Evolutionary conservation across 2,888 invertebrate species (phyloP), one percentile per base, ranked within the genome.

Genomic region (Drosophila subsilvestris): DNA sequence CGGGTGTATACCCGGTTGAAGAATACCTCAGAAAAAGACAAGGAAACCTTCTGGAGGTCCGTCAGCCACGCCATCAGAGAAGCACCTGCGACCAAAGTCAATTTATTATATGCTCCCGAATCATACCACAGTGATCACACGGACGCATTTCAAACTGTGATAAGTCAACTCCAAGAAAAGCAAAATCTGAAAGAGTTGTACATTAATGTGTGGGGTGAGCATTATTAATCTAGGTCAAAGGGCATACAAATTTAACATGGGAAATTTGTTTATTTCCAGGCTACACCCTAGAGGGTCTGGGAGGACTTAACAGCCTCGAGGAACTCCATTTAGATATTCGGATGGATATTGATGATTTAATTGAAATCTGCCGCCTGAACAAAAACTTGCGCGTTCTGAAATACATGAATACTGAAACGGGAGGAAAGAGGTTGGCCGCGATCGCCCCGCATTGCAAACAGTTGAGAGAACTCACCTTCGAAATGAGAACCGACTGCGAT

Each of bases 61-160:
- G 9, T 61, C 1, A 7, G 0, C 1, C 14, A 9, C 0, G 55
- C 55, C 10, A 8, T 61, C 14, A 44, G 37, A 18, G 47, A 43
- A 47, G 56, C 55, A 1, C 0, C 3, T 1, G 5, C 47, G 25
- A 18, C 2, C 22, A 7, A 20, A 7, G 56, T 47, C 5, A 45
- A 55, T 14, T 18, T 61, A 37, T 37, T 14, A 20, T 61, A 61
- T 25, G 12, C 8, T 18, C 54, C 56, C 12, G n/a, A 55, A 3
- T 17, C 5, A 2, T 12, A 37, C 12, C 10, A 56, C 25, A 12
- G 32, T 0, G 55, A 55, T 7, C 56, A 58, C 48, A 27, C 58
- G 17, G 62, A 62, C 4, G 20, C 27, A 6, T 62, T 62, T 20
- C 17, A n/a, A 18, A 9, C 20, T 1, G 58, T 62, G 17, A 62